Percentiles rank a stretch among this genome's conserved stretches.
Conservation (phyloP, 2,113 vertebrate species). For the Trochalopteron elliotii region DNA sequence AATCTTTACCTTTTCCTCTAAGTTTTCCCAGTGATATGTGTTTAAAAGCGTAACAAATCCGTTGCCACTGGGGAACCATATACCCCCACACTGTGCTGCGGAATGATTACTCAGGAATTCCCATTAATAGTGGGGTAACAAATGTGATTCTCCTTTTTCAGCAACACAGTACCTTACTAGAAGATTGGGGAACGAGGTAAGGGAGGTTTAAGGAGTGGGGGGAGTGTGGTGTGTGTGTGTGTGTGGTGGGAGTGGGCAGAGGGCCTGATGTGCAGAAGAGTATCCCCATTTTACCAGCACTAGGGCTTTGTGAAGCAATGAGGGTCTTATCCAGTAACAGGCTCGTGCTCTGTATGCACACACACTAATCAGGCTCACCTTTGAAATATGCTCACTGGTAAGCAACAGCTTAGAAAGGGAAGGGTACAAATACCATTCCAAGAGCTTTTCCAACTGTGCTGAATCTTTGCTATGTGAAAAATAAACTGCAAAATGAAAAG, state of each 20-base stretch:
- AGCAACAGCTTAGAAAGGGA: not conserved
- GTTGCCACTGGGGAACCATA: not conserved
- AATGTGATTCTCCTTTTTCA: not conserved
- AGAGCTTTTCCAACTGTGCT: slow-evolving; percentile 22
- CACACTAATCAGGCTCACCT: not conserved
- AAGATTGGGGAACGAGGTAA: not conserved
- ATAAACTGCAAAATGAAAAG: slow-evolving; percentile 35
- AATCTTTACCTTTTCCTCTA: not conserved
- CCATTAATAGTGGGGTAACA: not conserved
- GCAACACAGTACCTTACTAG: not conserved
- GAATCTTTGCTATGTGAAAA: slow-evolving; percentile 33
- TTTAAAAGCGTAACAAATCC: not conserved
- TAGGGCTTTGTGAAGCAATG: not conserved
- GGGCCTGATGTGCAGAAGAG: not conserved
- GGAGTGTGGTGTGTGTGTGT: not conserved
- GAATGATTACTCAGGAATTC: not conserved
- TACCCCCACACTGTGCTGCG: not conserved
- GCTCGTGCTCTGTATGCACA: not conserved
- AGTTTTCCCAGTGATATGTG: not conserved
- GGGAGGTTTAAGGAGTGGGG: too few species aligned
- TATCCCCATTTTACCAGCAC: not conserved
- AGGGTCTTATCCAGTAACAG: not conserved
- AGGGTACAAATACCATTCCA: slow-evolving; percentile 35
- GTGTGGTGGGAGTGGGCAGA: not conserved
- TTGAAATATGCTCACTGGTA: not conserved